Percentiles rank a stretch among this genome's conserved stretches.
phyloP scores from a whole-genome alignment of 1,140 invertebrate species.

The Penaeus chinensis region DNA sequence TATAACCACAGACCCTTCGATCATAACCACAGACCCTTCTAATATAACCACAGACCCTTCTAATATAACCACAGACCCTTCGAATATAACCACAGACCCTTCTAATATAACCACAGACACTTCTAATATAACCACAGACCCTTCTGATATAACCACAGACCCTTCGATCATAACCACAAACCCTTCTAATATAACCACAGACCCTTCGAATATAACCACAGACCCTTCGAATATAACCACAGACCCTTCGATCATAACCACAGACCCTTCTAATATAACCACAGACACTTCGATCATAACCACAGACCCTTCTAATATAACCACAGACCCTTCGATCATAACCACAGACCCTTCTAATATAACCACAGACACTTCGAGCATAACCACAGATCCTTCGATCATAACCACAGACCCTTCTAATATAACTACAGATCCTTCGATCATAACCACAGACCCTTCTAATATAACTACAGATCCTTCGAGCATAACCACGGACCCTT shows the following conservation, averaged over 20 bases:
- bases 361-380: not conserved
- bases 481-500: too few species aligned
- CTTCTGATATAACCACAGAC: not conserved
- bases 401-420: not conserved
- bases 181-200: not conserved
- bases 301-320: not conserved
- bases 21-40: not conserved
- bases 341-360: not conserved
- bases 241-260: not conserved
- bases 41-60: not conserved
- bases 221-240: not conserved
- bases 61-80: not conserved
- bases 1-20: not conserved
- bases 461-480: too few species aligned
- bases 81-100: not conserved
- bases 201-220: not conserved
- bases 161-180: not conserved
- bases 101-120: not conserved
- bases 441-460: not conserved
- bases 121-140: not conserved
- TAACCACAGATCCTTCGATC: not conserved
- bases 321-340: not conserved
- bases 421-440: not conserved
- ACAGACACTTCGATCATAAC: not conserved
- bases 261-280: not conserved